phyloP scores from a whole-genome alignment of 2,113 vertebrate genomes.

The Oreotragus oreotragus region DNA sequence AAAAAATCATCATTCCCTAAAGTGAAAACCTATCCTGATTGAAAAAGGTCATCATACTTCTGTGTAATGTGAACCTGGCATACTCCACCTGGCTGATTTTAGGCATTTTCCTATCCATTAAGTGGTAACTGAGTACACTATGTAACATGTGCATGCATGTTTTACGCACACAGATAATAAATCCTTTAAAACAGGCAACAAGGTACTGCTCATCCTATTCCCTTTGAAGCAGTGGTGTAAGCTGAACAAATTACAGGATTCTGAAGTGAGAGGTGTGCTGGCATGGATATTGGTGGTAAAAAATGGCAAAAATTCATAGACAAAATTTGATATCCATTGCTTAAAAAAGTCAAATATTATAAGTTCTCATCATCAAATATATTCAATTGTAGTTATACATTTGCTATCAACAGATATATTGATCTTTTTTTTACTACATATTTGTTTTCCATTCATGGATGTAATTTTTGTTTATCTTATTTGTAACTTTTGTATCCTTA shows the following conservation, averaged over 20 bases:
- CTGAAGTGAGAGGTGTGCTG: not conserved
- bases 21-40: not conserved
- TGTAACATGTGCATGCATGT: not conserved
- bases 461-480: not conserved
- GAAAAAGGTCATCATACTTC: not conserved
- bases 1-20: constrained; percentile 9
- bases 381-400: not conserved
- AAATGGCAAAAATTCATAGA: not conserved
- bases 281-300: constrained; percentile 25
- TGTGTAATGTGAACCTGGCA: not conserved
- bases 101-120: not conserved
- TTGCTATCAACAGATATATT: not conserved
- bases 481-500: not conserved
- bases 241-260: not conserved
- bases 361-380: not conserved
- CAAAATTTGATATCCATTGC: not conserved
- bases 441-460: not conserved
- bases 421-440: not conserved
- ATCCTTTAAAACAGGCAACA: not conserved
- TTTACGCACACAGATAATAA: not conserved
- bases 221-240: not conserved
- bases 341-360: not conserved
- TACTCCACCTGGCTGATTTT: not conserved
- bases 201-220: not conserved
- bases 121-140: not conserved